Conservation (phyloP, 2,113 vertebrate genomes). For the Podarcis raffonei region DNA sequence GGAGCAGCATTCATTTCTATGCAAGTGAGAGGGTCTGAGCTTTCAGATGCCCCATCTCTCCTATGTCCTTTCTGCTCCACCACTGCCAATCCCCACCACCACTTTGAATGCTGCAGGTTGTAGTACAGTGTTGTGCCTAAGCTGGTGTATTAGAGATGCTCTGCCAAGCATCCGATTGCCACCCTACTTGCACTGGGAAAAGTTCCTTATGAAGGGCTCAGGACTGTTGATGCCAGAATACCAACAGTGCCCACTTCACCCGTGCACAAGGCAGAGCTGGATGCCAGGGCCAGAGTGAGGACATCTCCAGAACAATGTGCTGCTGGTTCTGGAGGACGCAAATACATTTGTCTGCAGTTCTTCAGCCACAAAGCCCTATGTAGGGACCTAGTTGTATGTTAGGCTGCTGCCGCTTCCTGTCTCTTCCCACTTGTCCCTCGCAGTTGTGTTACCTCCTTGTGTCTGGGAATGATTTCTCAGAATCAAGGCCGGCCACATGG, state of each 20-base stretch:
- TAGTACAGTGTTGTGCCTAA: no score
- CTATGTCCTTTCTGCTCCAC: not conserved
- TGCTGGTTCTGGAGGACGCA: not conserved
- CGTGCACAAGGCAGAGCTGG: not conserved
- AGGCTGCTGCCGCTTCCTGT: not conserved
- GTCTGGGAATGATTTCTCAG: no score
- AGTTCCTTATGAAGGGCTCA: not conserved
- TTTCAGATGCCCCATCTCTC: not conserved
- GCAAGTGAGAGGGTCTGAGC: not conserved
- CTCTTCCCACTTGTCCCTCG: not conserved
- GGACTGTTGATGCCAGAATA: not conserved
- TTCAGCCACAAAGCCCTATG: not conserved
- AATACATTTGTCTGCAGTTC: not conserved
- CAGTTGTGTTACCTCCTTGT: not conserved
- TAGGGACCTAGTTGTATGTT: not conserved
- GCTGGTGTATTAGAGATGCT: not conserved
- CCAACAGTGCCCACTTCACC: not conserved
- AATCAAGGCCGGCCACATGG: no score
- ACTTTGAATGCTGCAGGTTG: not conserved
- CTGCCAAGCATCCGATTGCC: not conserved
- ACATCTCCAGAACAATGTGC: not conserved
- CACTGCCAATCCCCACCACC: no score
- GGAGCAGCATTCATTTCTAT: not conserved
- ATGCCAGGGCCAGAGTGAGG: not conserved
- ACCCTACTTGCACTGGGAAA: not conserved